Evolutionary conservation across 1,140 invertebrate genomes (phyloP).

Genomic region (Sarcophaga peregrina): DNA sequence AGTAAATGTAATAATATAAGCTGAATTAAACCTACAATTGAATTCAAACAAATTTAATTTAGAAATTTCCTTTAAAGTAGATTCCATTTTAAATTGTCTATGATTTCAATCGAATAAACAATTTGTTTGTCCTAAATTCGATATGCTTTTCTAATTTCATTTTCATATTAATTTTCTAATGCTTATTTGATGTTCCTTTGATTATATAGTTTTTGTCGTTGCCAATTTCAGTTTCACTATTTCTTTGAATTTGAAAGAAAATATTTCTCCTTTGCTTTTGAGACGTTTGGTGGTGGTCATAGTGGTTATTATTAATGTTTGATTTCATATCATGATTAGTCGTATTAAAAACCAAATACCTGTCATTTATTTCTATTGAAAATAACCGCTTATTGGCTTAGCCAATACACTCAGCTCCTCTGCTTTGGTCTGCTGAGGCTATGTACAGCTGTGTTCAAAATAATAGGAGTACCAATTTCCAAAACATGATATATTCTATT

Average conservation of each 20-base stretch:
- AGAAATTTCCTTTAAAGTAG: too few relatives aligned
- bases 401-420: neutral
- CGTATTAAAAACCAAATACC: neutral
- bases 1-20: too few relatives aligned
- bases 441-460: too few relatives aligned
- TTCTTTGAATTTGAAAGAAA: neutral
- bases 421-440: neutral
- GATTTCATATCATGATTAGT: slow-evolving; percentile 9
- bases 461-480: too few relatives aligned
- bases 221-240: neutral
- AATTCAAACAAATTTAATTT: too few relatives aligned
- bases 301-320: neutral
- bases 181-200: neutral
- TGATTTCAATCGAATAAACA: too few relatives aligned
- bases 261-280: too few relatives aligned
- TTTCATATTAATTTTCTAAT: too few relatives aligned
- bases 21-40: too few relatives aligned
- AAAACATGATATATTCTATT: too few relatives aligned
- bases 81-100: too few relatives aligned
- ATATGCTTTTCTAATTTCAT: neutral
- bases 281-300: neutral
- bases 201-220: neutral
- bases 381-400: neutral
- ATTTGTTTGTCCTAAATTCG: neutral
- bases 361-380: slow-evolving; percentile 8